Percentiles rank a stretch among this genome's conserved stretches.
phyloP scores from a whole-genome alignment of 2,797 vertebrate species.

The Aeoliscus strigatus region DNA sequence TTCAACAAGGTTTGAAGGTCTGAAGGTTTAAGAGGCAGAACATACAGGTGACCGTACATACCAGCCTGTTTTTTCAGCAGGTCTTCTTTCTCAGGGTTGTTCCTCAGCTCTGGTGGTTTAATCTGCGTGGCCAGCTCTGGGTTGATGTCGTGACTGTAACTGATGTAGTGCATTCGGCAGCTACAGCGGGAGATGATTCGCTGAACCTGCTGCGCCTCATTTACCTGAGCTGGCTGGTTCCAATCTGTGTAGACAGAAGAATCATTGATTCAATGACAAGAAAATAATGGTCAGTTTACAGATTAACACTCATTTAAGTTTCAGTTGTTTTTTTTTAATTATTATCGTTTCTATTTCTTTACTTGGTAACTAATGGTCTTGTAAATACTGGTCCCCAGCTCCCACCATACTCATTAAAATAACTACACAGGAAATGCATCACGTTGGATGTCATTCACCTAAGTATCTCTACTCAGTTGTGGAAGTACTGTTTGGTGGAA shows the following conservation, averaged over 20 bases:
- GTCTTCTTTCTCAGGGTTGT: slow-evolving; percentile 91
- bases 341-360: no score
- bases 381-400: no score
- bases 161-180: slow-evolving; percentile 98
- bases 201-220: slow-evolving; percentile 93
- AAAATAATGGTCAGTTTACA: no score
- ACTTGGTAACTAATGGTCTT: no score
- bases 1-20: no score
- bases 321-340: no score
- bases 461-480: no score
- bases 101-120: slow-evolving; percentile 87
- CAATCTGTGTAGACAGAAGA: slow-evolving; percentile 75
- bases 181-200: slow-evolving; percentile 97
- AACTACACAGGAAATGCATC: no score
- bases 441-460: no score
- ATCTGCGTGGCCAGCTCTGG: slow-evolving; percentile 93
- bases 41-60: slow-evolving; percentile 39
- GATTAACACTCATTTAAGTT: no score
- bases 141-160: slow-evolving; percentile 97
- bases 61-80: slow-evolving; percentile 96
- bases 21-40: not conserved
- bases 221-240: slow-evolving; percentile 92
- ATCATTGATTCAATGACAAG: no score
- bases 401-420: no score
- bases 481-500: not conserved